A percentile compares a stretch with the other conserved stretches of the same genome.
Evolutionary conservation across 1,140 invertebrate species (phyloP).

Genomic region (Drosophila baimaii): DNA sequence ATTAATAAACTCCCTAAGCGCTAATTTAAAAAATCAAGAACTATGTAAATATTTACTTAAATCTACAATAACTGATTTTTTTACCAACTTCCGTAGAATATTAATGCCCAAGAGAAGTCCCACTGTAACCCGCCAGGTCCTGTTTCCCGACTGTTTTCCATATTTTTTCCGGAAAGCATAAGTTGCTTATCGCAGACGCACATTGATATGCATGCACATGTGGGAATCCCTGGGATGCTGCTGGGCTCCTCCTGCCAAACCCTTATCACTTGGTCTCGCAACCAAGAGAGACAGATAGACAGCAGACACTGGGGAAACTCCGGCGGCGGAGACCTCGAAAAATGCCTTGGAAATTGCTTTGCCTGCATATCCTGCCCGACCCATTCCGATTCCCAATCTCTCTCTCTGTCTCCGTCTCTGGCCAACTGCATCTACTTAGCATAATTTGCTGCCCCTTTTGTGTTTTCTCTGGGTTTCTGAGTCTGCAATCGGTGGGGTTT

Average conservation of each 20-base stretch:
- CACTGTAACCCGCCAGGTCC: slow-evolving; percentile 17
- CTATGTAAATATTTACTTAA: neutral
- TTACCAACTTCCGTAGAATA: neutral
- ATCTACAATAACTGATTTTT: neutral
- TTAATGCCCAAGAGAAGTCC: neutral
- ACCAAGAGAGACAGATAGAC: slow-evolving; percentile 4
- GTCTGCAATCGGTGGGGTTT: neutral
- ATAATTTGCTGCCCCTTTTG: slow-evolving; percentile 69
- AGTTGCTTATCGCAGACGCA: slow-evolving; percentile 47
- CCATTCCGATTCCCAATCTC: slow-evolving; percentile 18
- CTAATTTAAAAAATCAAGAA: too few relatives aligned
- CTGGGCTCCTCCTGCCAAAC: slow-evolving; percentile 57
- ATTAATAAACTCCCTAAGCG: too few relatives aligned
- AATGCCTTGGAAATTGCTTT: slow-evolving; percentile 49
- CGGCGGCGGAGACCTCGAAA: slow-evolving; percentile 8
- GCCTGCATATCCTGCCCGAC: slow-evolving; percentile 60
- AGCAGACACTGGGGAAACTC: slow-evolving; percentile 13
- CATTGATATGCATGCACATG: slow-evolving; percentile 68
- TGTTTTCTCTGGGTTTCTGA: slow-evolving; percentile 19
- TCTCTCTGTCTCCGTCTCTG: too few relatives aligned
- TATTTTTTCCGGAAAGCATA: slow-evolving; percentile 34
- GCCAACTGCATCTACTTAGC: slow-evolving; percentile 77
- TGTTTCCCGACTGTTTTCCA: slow-evolving; percentile 7
- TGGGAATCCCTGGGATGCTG: slow-evolving; percentile 42
- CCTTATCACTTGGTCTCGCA: slow-evolving; percentile 58